Conservation (phyloP, 1,140 invertebrate species). For the Aphelenchoides avenae region DNA sequence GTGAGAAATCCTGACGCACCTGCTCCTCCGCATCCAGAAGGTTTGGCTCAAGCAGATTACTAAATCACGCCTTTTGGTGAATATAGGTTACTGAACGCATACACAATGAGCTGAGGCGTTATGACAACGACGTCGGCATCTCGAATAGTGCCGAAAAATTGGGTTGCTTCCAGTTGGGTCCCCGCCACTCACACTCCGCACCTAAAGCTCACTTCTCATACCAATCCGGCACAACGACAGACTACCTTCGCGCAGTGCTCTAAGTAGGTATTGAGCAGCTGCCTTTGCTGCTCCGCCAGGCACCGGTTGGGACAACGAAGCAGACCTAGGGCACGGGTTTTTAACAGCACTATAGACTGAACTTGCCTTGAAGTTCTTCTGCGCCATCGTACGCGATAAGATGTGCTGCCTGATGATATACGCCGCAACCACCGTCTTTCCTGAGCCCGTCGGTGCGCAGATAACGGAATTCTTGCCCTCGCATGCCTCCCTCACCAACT, state of each 20-base stretch:
- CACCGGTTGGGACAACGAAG: conserved; percentile 19
- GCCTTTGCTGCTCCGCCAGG: conserved; percentile 33
- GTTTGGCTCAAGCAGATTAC: background rate
- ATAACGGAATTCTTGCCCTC: conserved; percentile 37
- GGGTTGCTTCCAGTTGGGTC: too few species aligned
- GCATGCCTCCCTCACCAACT: conserved; percentile 25
- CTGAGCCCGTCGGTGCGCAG: conserved; percentile 40
- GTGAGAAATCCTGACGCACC: conserved; percentile 10
- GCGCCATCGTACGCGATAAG: background rate
- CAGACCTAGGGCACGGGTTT: conserved; percentile 1
- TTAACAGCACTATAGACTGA: background rate
- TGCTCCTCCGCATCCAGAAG: background rate
- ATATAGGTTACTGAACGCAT: conserved; percentile 5
- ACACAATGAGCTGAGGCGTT: conserved; percentile 29
- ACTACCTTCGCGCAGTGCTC: background rate
- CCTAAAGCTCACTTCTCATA: background rate
- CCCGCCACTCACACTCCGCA: too few species aligned
- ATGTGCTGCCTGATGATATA: conserved; percentile 38
- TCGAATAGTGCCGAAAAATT: too few species aligned
- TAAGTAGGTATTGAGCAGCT: background rate
- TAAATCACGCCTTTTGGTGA: background rate
- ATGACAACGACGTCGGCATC: conserved; percentile 23
- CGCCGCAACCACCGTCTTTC: conserved; percentile 40
- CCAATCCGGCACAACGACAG: background rate
- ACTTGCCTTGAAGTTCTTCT: background rate